Evolutionary conservation across 2,113 vertebrate species (phyloP).

Genomic region (Bubo scandiacus): DNA sequence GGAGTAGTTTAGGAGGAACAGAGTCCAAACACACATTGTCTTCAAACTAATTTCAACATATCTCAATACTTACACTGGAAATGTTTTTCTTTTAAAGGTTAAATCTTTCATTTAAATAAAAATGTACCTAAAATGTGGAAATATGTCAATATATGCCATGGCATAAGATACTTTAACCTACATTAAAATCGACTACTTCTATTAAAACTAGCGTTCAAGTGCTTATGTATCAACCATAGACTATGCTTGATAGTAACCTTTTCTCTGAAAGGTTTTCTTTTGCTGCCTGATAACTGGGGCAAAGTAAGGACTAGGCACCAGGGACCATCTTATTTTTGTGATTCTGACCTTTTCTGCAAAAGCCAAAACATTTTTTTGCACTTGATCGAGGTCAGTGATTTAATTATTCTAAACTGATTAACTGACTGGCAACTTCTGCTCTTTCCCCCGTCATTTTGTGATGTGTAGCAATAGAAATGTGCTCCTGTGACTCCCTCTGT

Average conservation of each 20-base stretch:
- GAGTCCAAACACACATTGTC: background rate
- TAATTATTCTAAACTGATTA: constrained; percentile 8
- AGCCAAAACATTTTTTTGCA: background rate
- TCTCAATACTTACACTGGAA: background rate
- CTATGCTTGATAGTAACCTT: background rate
- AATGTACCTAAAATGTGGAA: background rate
- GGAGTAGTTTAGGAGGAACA: background rate
- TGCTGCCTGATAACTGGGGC: background rate
- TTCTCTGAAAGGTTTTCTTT: background rate
- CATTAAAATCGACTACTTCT: background rate
- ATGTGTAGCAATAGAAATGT: background rate
- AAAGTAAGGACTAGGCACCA: background rate
- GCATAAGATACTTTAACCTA: background rate
- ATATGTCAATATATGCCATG: background rate
- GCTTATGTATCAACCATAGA: background rate
- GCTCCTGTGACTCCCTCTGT: background rate
- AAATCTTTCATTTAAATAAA: background rate
- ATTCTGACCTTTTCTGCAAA: background rate
- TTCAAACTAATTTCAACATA: background rate
- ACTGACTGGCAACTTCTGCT: background rate
- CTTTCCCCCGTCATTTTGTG: background rate
- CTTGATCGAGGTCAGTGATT: background rate
- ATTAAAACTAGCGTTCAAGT: background rate
- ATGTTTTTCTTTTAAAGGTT: background rate
- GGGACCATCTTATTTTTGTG: background rate